phyloP scores from a whole-genome alignment of 2,113 vertebrate genomes.

The Nerophis ophidion region DNA sequence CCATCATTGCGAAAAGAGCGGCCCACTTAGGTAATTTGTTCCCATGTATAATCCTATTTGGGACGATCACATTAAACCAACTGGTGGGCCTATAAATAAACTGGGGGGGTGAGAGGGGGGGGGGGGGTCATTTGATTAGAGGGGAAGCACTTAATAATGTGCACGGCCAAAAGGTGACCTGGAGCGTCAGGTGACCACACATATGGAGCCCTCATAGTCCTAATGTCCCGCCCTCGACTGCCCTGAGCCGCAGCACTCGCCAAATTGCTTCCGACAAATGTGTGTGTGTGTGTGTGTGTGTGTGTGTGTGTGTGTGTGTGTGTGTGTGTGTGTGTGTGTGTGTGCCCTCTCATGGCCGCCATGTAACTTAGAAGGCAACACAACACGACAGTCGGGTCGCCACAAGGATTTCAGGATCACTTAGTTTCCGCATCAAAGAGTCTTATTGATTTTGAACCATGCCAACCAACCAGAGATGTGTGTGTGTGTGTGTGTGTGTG shows the following conservation, averaged over 20 bases:
- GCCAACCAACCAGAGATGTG: no score
- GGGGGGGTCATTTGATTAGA: conserved; percentile 74
- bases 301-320: conserved; percentile 6
- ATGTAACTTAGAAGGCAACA: conserved; percentile 42
- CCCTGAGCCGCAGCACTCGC: conserved; percentile 50
- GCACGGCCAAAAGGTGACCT: conserved; percentile 70
- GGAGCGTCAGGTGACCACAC: conserved; percentile 68
- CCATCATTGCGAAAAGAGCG: conserved; percentile 77
- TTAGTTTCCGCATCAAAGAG: no score
- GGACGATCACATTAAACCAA: conserved; percentile 77
- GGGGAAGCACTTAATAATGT: conserved; percentile 75
- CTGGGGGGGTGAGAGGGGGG: conserved; percentile 34
- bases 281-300: conserved; percentile 20
- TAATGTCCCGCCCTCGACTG: conserved; percentile 62
- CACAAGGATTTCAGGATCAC: no score
- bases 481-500: no score
- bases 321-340: background rate
- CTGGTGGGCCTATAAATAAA: conserved; percentile 76
- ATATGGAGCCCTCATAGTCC: conserved; percentile 65
- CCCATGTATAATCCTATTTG: conserved; percentile 77
- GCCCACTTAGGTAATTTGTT: conserved; percentile 80
- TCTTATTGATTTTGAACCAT: no score
- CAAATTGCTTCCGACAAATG: conserved; percentile 63
- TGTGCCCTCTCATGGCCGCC: conserved; percentile 8
- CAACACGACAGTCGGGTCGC: conserved; percentile 14